Evolutionary conservation across 2,113 vertebrate genomes (phyloP).

Genomic region (Heterotilapia buettikoferi): DNA sequence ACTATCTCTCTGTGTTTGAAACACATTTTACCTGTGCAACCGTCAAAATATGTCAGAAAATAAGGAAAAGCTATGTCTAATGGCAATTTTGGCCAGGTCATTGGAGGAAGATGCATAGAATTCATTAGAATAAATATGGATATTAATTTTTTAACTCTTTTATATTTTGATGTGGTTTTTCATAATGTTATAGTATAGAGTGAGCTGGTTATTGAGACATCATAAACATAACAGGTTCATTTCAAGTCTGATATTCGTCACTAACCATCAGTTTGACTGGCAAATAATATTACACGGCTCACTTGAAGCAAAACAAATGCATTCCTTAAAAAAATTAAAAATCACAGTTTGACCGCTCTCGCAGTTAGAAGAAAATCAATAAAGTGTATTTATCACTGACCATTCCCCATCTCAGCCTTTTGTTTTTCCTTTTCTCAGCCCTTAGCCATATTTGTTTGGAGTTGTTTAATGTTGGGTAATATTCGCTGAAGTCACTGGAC

Average conservation of each 20-base stretch:
- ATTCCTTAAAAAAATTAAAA: fast-evolving
- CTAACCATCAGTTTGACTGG: background rate
- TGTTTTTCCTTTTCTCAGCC: background rate
- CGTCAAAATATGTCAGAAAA: background rate
- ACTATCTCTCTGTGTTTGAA: background rate
- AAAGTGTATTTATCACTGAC: background rate
- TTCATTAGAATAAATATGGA: background rate
- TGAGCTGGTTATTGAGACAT: background rate
- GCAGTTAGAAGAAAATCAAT: background rate
- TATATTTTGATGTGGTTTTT: background rate
- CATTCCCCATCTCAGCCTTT: background rate
- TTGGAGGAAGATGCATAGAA: background rate
- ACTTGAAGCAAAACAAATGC: background rate
- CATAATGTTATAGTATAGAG: background rate
- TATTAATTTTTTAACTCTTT: background rate
- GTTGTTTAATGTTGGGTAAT: background rate
- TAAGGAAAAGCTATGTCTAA: background rate
- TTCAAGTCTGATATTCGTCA: background rate
- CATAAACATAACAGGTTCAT: background rate
- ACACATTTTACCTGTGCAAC: fast-evolving
- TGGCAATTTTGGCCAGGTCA: background rate
- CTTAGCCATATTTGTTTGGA: background rate
- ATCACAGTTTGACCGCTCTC: background rate
- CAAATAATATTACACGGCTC: background rate
- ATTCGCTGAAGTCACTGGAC: background rate